Base-by-base conservation (phyloP, 2,113 vertebrate genomes). In the Gymnogyps californianus region DNA sequence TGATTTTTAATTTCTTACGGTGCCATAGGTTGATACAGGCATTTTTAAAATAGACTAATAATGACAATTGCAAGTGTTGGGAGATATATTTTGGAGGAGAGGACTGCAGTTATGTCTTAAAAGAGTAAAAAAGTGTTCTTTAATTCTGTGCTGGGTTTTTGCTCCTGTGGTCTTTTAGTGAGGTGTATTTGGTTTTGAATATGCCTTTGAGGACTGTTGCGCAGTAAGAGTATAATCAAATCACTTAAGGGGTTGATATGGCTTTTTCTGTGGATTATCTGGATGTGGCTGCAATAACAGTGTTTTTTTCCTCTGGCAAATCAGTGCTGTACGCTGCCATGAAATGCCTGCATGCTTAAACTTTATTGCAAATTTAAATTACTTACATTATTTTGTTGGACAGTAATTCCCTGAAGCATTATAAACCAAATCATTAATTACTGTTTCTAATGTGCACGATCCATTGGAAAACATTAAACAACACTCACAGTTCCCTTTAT, bases 401-500 rank as follows among this genome's bases (percentile, higher is more conserved):
- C 97, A 97, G 90, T 93, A 93, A 98, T 90, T 97, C 97, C 97
- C 98, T 7, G 19, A 93, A 97, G 98, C 95, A 78, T 95, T 95
- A 94, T 97, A 97, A 97, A 97, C 93, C 92, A 97, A 97, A 97
- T 94, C 96, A 98, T 98, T 98, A 98, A 98, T 98, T 98, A 97
- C 97, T 91, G 36, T 80, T 93, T 76, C 13, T 47, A 97, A 96
- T 97, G 92, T 92, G 85, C 62, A 44, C 2, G 10, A 97, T 94
- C 94, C 97, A 95, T 87, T 93, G 97, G 90, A 97, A 97, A 96
- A 87, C 95, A 97, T 96, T 98, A 98, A 98, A 94, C 85, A 96
- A 86, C 51, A 38, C 90, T 97, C 95, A 93, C 5, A 5, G 82
- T 93, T 96, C 86, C 51, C 3, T 96, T 87, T 92, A 90, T 87